phyloP scores from a whole-genome alignment of 2,113 vertebrate genomes.

The Lamprotornis superbus region DNA sequence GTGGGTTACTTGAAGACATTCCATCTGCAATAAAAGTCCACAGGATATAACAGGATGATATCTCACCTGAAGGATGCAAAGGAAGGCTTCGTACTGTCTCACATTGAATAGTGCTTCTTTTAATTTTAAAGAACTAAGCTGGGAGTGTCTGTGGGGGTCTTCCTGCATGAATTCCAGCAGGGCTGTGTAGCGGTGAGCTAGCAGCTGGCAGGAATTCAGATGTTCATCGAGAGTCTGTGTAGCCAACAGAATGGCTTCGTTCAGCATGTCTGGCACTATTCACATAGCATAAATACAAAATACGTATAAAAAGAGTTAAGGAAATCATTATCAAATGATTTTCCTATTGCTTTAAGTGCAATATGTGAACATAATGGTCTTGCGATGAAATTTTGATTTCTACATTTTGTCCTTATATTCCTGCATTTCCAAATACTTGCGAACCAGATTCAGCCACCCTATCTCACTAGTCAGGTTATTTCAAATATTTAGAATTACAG shows the following conservation, averaged over 20 bases:
- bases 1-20: not conserved
- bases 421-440: not conserved
- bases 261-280: constrained; percentile 82
- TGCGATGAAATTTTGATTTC: not conserved
- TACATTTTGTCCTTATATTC: not conserved
- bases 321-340: not conserved
- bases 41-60: not conserved
- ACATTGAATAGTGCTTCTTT: constrained; percentile 85
- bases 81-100: constrained; percentile 86
- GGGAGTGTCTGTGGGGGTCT: not conserved
- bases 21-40: not conserved
- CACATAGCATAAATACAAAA: not conserved
- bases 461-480: not conserved
- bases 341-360: not conserved
- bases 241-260: constrained; percentile 71
- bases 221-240: constrained; percentile 61
- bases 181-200: constrained; percentile 80
- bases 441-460: not conserved
- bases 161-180: constrained; percentile 76
- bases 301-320: not conserved
- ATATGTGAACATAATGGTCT: not conserved
- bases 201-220: constrained; percentile 65
- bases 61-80: constrained; percentile 87
- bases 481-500: not conserved
- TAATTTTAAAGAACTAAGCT: constrained; percentile 57